phyloP scores from a whole-genome alignment of 2,797 vertebrate species.

The Chelon auratus region DNA sequence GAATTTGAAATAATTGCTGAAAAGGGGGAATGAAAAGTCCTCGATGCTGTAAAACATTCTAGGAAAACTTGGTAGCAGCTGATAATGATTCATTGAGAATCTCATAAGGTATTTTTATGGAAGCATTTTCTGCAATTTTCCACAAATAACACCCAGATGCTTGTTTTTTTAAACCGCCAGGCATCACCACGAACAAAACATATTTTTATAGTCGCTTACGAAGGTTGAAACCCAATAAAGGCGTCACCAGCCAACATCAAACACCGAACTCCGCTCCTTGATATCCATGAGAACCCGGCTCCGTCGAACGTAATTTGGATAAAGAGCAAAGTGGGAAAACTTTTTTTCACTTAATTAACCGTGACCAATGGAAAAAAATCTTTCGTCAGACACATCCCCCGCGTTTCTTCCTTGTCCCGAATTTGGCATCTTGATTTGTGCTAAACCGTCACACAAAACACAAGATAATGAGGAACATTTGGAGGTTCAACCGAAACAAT shows the following conservation, averaged over 20 bases:
- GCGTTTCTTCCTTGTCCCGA: constrained; percentile 58
- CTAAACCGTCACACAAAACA: constrained; percentile 71
- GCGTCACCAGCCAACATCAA: constrained; percentile 17
- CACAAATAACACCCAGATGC: constrained; percentile 11
- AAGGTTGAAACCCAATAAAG: constrained; percentile 29
- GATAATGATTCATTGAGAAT: neutral
- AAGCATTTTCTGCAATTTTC: neutral
- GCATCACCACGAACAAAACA: constrained; percentile 30
- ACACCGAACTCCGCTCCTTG: constrained; percentile 18
- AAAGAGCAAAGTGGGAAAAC: constrained; percentile 43
- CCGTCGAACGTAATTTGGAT: constrained; percentile 38
- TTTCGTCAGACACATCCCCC: constrained; percentile 51
- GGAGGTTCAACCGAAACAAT: constrained; percentile 65
- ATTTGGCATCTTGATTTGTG: constrained; percentile 69
- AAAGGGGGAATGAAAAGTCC: neutral
- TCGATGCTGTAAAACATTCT: neutral
- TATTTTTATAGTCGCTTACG: constrained; percentile 28
- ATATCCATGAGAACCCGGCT: constrained; percentile 40
- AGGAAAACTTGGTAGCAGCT: constrained; percentile 8
- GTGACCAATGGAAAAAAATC: constrained; percentile 64
- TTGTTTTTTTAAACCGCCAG: neutral
- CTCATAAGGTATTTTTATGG: constrained; percentile 5
- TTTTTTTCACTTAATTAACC: constrained; percentile 62
- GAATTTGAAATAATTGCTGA: neutral
- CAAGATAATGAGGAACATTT: constrained; percentile 76